A percentile compares a stretch with the other conserved stretches of the same genome.
These are phyloP conservation scores for Cetoscarus ocellatus DNA, from an alignment of 2,797 vertebrate genomes.

Conservation along the genomic window DNA sequence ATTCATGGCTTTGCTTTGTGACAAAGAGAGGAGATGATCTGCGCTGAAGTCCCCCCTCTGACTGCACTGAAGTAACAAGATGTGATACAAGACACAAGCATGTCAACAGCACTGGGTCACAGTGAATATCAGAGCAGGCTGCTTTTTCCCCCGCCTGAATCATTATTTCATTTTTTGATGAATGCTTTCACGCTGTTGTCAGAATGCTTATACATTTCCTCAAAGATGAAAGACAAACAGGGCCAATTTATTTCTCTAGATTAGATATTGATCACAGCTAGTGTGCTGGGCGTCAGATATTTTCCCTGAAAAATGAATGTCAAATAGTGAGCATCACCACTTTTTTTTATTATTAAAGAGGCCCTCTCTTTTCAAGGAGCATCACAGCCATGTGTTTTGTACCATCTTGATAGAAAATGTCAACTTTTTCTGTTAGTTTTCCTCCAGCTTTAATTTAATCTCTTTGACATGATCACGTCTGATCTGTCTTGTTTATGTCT, in stretches of 20 bases:
- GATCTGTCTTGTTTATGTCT: slow-evolving; percentile 52
- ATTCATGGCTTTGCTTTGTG: slow-evolving; percentile 76
- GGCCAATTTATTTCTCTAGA: slow-evolving; percentile 88
- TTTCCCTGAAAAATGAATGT: slow-evolving; percentile 84
- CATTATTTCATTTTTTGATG: slow-evolving; percentile 86
- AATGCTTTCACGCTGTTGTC: slow-evolving; percentile 82
- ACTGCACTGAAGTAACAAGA: slow-evolving; percentile 76
- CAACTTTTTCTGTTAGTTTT: slow-evolving; percentile 28
- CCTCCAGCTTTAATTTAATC: slow-evolving; percentile 43
- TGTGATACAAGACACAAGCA: slow-evolving; percentile 71
- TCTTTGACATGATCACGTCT: slow-evolving; percentile 49
- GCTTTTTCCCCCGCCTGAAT: slow-evolving; percentile 53
- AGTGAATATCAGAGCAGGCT: slow-evolving; percentile 69
- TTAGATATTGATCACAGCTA: slow-evolving; percentile 89
- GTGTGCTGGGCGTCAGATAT: slow-evolving; percentile 82
- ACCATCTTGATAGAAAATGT: slow-evolving; percentile 37
- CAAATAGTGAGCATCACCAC: slow-evolving; percentile 68
- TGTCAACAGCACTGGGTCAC: slow-evolving; percentile 77
- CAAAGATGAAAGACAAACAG: slow-evolving; percentile 88
- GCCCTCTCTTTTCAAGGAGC: background rate
- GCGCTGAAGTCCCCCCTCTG: slow-evolving; percentile 57
- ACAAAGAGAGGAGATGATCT: slow-evolving; percentile 82
- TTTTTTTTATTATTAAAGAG: slow-evolving; percentile 48
- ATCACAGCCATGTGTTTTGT: slow-evolving; percentile 8
- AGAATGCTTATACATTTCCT: slow-evolving; percentile 85